A percentile compares a stretch with the other conserved stretches of the same genome.
phyloP scores from a whole-genome alignment of 2,797 vertebrate genomes.

The Hirundo rustica region DNA sequence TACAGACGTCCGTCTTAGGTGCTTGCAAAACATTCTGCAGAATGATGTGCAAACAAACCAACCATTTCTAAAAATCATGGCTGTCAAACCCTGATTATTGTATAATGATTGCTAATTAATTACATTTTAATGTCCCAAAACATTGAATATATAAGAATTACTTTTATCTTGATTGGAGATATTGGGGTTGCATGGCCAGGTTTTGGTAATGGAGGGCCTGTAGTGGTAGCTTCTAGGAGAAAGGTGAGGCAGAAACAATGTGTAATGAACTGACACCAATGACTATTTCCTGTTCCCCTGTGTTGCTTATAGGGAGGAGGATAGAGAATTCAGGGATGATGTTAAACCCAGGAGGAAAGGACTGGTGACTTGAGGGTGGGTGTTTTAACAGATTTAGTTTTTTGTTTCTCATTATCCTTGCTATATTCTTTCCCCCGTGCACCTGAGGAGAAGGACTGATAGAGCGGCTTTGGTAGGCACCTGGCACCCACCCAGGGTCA shows the following conservation, averaged over 20 bases:
- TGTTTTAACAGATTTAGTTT: not conserved
- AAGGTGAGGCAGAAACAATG: not conserved
- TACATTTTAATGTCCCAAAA: not conserved
- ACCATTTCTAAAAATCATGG: fast-evolving
- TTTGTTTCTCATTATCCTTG: not conserved
- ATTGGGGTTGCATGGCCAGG: not conserved
- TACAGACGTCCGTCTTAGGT: not conserved
- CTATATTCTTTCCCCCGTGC: not conserved
- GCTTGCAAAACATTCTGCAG: not conserved
- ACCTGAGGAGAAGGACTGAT: not conserved
- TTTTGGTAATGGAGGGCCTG: not conserved
- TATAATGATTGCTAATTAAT: not conserved
- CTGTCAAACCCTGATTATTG: not conserved
- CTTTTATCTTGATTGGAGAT: not conserved
- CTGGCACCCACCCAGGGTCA: fast-evolving
- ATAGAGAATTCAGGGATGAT: not conserved
- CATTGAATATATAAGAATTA: not conserved
- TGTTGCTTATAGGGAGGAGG: not conserved
- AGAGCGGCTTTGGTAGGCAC: not conserved
- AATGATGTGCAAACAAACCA: not conserved
- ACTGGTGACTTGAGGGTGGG: not conserved
- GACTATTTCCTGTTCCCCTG: not conserved
- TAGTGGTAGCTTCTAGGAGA: not conserved
- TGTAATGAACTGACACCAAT: not conserved
- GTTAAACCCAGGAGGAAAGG: not conserved